Conservation (phyloP, 2,888 invertebrate genomes). For the Chrysotoxum bicinctum region DNA sequence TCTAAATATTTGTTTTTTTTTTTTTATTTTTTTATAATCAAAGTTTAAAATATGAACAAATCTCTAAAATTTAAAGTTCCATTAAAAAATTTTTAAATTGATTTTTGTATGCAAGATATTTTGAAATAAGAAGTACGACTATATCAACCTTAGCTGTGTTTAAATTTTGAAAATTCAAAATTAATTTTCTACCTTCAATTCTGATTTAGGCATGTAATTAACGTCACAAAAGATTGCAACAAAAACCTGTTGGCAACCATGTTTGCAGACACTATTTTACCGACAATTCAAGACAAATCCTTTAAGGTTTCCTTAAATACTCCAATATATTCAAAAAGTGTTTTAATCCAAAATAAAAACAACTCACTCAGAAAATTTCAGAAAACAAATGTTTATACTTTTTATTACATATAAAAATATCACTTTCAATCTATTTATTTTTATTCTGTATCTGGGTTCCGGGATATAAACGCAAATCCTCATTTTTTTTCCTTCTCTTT, state of each 20-base stretch:
- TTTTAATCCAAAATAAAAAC: not conserved
- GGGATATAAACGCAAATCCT: slow-evolving; percentile 14
- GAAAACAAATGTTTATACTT: slow-evolving; percentile 5
- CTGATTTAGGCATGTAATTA: too few species aligned
- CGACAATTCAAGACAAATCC: not conserved
- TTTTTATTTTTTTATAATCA: too few species aligned
- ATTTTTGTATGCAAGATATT: too few species aligned
- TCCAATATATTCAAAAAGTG: not conserved
- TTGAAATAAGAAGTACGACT: too few species aligned
- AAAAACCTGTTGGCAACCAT: not conserved
- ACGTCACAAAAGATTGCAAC: too few species aligned
- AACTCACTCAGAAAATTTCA: slow-evolving; percentile 1
- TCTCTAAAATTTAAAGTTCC: too few species aligned
- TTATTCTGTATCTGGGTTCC: not conserved
- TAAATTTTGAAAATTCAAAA: too few species aligned
- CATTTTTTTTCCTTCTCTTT: not conserved
- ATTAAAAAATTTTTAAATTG: too few species aligned
- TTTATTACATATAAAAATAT: slow-evolving; percentile 9
- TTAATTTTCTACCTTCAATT: too few species aligned
- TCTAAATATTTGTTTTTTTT: too few species aligned
- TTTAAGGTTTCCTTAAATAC: not conserved
- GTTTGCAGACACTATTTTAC: not conserved
- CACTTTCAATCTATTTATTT: not conserved
- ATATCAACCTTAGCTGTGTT: too few species aligned
- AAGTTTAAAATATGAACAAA: too few species aligned